phyloP scores from a whole-genome alignment of 2,888 invertebrate genomes.

The Nowickia ferox region DNA sequence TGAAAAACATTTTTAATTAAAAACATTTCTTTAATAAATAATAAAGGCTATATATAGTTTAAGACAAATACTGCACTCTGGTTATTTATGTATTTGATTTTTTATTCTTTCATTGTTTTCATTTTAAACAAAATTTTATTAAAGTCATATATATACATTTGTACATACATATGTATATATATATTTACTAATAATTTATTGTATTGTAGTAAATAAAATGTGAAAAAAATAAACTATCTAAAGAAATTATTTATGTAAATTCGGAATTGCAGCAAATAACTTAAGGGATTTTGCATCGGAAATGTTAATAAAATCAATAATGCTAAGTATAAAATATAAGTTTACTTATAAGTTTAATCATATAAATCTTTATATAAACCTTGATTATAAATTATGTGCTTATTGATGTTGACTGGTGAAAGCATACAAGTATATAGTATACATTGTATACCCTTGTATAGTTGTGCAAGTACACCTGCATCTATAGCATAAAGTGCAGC shows the following conservation, averaged over 20 bases:
- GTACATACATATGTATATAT: no score
- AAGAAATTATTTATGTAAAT: background rate
- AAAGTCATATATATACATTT: background rate
- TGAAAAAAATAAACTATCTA: background rate
- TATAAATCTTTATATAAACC: background rate
- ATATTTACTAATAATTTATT: background rate
- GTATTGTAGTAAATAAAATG: no score
- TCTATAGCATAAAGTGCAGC: no score
- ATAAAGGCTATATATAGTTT: background rate
- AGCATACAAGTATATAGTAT: no score
- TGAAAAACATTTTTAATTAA: conserved; percentile 18
- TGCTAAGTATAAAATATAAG: background rate
- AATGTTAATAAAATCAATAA: background rate
- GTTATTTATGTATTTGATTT: conserved; percentile 5
- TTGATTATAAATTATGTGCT: no score
- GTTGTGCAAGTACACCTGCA: no score
- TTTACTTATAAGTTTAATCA: background rate
- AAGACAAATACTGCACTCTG: background rate
- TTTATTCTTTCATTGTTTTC: background rate
- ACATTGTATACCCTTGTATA: no score
- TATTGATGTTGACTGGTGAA: no score
- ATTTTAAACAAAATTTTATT: conserved; percentile 14
- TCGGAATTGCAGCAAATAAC: background rate
- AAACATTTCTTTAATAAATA: conserved; percentile 16
- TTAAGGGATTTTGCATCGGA: background rate